Conservation (phyloP, 2,888 invertebrate genomes). For the Nephrocerus scutellatus region DNA sequence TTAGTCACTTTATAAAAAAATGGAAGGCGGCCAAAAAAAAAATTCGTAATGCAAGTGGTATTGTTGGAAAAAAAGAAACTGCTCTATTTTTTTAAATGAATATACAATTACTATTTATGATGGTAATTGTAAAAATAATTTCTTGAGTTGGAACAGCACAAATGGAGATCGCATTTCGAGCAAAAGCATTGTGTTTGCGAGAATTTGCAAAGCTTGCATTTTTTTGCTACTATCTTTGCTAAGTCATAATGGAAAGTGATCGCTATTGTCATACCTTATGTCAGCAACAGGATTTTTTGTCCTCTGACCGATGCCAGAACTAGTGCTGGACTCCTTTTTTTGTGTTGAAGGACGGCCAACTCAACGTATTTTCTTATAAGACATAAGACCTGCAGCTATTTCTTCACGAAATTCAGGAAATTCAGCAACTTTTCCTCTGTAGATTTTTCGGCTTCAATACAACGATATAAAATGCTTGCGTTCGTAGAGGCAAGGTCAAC, state of each 20-base stretch:
- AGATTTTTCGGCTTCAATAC: constrained; percentile 10
- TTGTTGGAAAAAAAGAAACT: too few relatives aligned
- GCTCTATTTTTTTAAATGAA: too few relatives aligned
- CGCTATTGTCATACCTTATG: neutral
- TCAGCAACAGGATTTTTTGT: neutral
- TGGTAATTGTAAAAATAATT: neutral
- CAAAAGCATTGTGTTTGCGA: constrained; percentile 2
- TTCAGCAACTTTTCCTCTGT: constrained; percentile 3
- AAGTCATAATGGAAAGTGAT: neutral
- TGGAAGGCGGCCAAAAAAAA: too few relatives aligned
- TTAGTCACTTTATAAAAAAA: too few relatives aligned
- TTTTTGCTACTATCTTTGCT: constrained; percentile 1
- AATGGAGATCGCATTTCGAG: constrained; percentile 1
- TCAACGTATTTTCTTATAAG: neutral
- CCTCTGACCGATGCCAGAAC: constrained; percentile 1
- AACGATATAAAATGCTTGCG: constrained; percentile 23
- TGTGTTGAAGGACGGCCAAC: neutral
- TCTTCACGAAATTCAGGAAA: constrained; percentile 11
- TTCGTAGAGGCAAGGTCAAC: constrained; percentile 24
- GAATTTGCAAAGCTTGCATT: constrained; percentile 2
- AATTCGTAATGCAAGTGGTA: too few relatives aligned
- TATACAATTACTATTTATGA: neutral
- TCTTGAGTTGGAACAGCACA: neutral
- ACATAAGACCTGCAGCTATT: constrained; percentile 8
- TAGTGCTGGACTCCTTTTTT: neutral